Base-by-base conservation (phyloP, 1,140 invertebrate genomes). In the Goniozus legneri region DNA sequence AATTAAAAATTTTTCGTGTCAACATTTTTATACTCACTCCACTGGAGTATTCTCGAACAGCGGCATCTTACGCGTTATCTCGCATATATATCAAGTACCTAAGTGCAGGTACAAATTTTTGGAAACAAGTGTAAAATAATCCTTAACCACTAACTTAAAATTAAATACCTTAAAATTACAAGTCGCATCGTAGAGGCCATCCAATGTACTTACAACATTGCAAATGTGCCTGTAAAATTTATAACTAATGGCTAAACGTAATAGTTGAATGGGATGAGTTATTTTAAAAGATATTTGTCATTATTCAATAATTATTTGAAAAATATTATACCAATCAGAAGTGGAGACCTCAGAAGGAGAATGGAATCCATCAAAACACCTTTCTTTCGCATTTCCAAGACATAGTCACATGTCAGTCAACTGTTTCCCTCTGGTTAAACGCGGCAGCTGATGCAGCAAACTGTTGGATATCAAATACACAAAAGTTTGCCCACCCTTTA, bases 161-260 rank as follows among this genome's bases (percentile, higher is more conserved):
- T 31, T 42, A 51, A 44, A 43, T 53, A 56, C 56, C 52, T 58
- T 62, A 58, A 60, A 21, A 38, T 46, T 61, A 64, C 58, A 50
- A 58, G 47, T 57, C 50, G 57, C 47, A 62, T 64, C 52, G 44
- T 59, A 54, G 57, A 62, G 67, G 66, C 59, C 64, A 66, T 57
- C 56, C 63, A 71, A 69, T 67, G 71, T 73, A 71, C 71, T 73
- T 62, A 73, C 71, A 73, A 71, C 71, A 73, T 70, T 70, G 65
- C 60, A 60, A 65, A 65, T 69, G 64, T 60, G 60, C 67, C 68
- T 64, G 55, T 64, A 47, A 27, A 56, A 51, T 60, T n/a, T n/a
- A n/a, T n/a, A 47, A 56, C 61, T 56, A 57, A 44, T 56, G 46
- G 61, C 54, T 63, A 62, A 58, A 46, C 47, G 49, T 61, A 58